Evolutionary conservation across 1,140 invertebrate genomes (phyloP), one percentile per base, ranked within the genome.

Genomic region (Lepidotrigona ventralis): DNA sequence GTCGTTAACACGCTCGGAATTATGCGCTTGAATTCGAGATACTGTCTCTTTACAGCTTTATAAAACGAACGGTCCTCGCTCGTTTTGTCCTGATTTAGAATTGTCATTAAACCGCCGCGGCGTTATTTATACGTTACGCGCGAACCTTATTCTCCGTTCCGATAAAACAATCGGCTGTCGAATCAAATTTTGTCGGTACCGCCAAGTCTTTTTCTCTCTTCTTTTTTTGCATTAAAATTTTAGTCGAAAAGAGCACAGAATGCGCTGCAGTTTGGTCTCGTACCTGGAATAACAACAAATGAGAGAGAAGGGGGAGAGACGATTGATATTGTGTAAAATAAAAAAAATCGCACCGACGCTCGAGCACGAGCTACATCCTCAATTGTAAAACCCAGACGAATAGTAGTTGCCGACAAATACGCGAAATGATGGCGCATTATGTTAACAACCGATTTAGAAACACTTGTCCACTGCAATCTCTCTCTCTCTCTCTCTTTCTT

Each of bases 381-480:
- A 77, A 82, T 82, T 77, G 66, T 29, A 53, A 77, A 82, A 56
- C 39, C 54, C 60, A 66, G 46, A 74, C 70, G n/a, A 8, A 0
- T 19, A 8, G 14, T 53, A 58, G 46, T 81, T 75, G 60, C 19
- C 54, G 73, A 70, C 74, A 46, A 82, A 82, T 77, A 77, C 72
- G n/a, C 80, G 46, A 60, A 82, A 82, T 53, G 73, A 82, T 33
- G 74, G 73, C 66, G 54, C 54, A 82, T 82, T 82, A 77, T 70
- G 74, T 69, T 77, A 82, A 77, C 73, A 39, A 15, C 14, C 80
- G 63, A 82, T 82, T 82, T 77, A 77, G 80, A 58, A 77, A 77
- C 73, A 77, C 29, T 82, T 69, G 54, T 77, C 53, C 9, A 33
- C 6, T 0, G 58, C 21, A 46, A 60, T 51, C 54, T 54, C 63